phyloP scores from a whole-genome alignment of 2,113 vertebrate genomes.

The Psophia crepitans region DNA sequence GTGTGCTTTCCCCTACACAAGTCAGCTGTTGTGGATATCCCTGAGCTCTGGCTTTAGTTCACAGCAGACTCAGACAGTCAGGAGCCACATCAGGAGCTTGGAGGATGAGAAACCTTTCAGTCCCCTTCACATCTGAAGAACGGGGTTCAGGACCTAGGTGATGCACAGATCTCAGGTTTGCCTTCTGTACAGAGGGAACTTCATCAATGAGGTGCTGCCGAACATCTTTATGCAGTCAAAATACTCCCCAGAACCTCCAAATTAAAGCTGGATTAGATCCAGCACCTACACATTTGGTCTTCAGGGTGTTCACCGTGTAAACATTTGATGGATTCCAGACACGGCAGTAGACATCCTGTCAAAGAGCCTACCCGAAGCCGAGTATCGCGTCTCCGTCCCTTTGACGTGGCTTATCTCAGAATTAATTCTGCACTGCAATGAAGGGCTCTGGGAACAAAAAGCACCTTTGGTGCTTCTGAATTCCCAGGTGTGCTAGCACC shows the following conservation, averaged over 20 bases:
- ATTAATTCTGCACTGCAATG: neutral
- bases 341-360: neutral
- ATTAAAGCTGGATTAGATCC: neutral
- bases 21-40: neutral
- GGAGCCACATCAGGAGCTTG: rapidly evolving
- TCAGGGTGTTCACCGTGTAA: too few relatives aligned
- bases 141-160: neutral
- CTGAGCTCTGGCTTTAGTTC: neutral
- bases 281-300: neutral
- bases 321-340: neutral
- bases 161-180: neutral
- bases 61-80: neutral
- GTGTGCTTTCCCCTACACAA: neutral
- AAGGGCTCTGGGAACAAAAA: neutral
- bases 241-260: neutral
- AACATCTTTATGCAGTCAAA: neutral
- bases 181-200: neutral
- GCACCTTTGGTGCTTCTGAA: neutral
- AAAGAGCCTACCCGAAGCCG: neutral
- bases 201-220: neutral
- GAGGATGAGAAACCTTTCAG: neutral
- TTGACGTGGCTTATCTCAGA: neutral
- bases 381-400: neutral
- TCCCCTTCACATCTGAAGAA: neutral
- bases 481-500: neutral